These are phyloP conservation scores for Nowickia ferox DNA, from an alignment of 2,888 invertebrate species.

Conservation along the genomic window DNA sequence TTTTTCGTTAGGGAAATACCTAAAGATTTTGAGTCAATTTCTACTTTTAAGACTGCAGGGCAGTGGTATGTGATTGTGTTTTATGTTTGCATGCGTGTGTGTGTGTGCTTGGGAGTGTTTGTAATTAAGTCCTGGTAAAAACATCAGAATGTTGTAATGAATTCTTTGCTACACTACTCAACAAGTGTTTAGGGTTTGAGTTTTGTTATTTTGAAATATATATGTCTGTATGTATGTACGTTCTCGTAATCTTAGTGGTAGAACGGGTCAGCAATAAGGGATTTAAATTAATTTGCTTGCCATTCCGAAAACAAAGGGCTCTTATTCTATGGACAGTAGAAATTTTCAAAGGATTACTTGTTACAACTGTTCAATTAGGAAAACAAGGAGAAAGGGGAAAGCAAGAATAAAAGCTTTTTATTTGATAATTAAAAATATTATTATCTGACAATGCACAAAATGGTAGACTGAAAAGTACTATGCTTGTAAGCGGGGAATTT, in stretches of 20 bases:
- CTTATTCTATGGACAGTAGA: background rate
- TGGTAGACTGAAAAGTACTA: too few species aligned
- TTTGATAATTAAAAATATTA: too few species aligned
- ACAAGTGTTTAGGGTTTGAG: conserved; percentile 40
- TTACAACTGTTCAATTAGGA: background rate
- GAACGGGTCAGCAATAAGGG: conserved; percentile 1
- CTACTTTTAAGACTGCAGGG: too few species aligned
- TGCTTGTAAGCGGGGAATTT: background rate
- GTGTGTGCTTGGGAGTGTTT: background rate
- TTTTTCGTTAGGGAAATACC: too few species aligned
- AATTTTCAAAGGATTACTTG: background rate
- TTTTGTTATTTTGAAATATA: conserved; percentile 4
- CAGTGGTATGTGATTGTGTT: too few species aligned
- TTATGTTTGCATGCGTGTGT: background rate
- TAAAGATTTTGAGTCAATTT: too few species aligned
- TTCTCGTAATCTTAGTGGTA: background rate
- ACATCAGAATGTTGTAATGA: conserved; percentile 37
- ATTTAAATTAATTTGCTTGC: conserved; percentile 39
- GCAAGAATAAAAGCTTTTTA: background rate
- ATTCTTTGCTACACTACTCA: conserved; percentile 21
- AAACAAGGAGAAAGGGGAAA: background rate
- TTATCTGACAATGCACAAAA: too few species aligned
- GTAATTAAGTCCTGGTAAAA: conserved; percentile 50
- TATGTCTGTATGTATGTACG: background rate
- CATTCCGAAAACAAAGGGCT: conserved; percentile 2